Evolutionary conservation across 2,113 vertebrate species (phyloP).

Genomic region (Thunnus thynnus): DNA sequence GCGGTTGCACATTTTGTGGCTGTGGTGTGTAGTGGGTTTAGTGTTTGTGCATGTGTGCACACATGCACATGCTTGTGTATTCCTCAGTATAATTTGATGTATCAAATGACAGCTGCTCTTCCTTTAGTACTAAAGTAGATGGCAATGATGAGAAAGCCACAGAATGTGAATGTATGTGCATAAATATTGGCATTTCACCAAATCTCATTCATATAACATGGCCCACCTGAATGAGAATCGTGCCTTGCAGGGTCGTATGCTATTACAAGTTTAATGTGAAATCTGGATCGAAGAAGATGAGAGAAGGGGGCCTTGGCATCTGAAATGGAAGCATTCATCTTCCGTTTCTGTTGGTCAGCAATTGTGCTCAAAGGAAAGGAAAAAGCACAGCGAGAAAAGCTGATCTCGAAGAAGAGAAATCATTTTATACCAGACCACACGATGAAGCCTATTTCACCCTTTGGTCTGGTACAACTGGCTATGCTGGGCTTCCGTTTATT

Average conservation of each 20-base stretch:
- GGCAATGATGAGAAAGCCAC: constrained; percentile 75
- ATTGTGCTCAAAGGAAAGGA: constrained; percentile 70
- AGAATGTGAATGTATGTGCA: constrained; percentile 85
- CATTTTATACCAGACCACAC: constrained; percentile 65
- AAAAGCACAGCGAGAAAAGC: constrained; percentile 70
- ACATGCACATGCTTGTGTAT: constrained; percentile 16
- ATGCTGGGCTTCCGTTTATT: constrained; percentile 49
- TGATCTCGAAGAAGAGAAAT: constrained; percentile 76
- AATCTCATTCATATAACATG: constrained; percentile 88
- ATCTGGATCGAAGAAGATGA: constrained; percentile 79
- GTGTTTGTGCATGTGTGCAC: constrained; percentile 26
- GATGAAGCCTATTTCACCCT: constrained; percentile 62
- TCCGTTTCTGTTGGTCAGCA: constrained; percentile 86
- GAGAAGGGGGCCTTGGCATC: constrained; percentile 63
- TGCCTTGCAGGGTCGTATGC: constrained; percentile 83
- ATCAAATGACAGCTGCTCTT: constrained; percentile 78
- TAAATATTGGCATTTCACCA: constrained; percentile 87
- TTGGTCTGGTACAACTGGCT: constrained; percentile 44
- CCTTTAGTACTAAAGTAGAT: constrained; percentile 58
- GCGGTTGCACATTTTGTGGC: constrained; percentile 37
- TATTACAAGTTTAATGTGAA: constrained; percentile 87
- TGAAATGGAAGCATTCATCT: constrained; percentile 86
- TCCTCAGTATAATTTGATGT: constrained; percentile 74
- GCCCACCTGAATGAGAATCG: constrained; percentile 80
- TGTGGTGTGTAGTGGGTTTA: constrained; percentile 29